A percentile compares a stretch with the other conserved stretches of the same genome.
Conservation (phyloP, 2,797 vertebrate genomes). For the Rhynchonycteris naso region DNA sequence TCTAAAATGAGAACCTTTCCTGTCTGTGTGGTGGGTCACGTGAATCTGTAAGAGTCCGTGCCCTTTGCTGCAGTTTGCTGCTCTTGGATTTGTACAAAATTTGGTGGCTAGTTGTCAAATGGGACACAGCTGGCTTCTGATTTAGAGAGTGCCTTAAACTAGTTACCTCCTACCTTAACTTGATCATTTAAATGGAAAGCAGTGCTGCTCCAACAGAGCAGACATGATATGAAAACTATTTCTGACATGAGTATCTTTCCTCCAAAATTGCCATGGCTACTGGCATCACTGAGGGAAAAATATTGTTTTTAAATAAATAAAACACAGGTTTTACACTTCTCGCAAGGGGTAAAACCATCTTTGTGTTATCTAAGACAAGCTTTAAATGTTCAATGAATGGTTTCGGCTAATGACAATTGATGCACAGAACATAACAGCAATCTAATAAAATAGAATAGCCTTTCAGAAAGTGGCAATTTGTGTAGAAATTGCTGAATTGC, state of each 20-base stretch:
- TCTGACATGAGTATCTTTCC: slow-evolving; percentile 27
- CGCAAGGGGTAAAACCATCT: background rate
- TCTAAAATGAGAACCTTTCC: background rate
- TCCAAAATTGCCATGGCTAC: slow-evolving; percentile 24
- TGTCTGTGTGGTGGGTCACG: background rate
- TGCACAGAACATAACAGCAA: slow-evolving; percentile 32
- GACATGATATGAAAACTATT: slow-evolving; percentile 59
- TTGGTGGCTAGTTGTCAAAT: slow-evolving; percentile 39
- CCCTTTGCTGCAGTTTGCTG: background rate
- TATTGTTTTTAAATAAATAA: background rate
- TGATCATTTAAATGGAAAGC: slow-evolving; percentile 59
- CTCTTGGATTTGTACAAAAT: slow-evolving; percentile 28
- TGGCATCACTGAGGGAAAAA: background rate
- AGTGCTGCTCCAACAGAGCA: slow-evolving; percentile 47
- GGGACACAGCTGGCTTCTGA: slow-evolving; percentile 55
- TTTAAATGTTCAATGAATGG: slow-evolving; percentile 28
- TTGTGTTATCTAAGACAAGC: slow-evolving; percentile 57
- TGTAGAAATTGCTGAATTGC: slow-evolving; percentile 48
- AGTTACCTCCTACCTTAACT: slow-evolving; percentile 54
- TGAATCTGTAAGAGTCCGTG: background rate
- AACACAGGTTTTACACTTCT: slow-evolving; percentile 15
- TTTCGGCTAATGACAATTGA: slow-evolving; percentile 46
- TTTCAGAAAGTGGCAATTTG: slow-evolving; percentile 48
- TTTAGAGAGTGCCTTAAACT: slow-evolving; percentile 56
- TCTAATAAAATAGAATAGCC: slow-evolving; percentile 22